Base-by-base conservation (phyloP, 2,797 vertebrate genomes). In the Cephalopachus bancanus region DNA sequence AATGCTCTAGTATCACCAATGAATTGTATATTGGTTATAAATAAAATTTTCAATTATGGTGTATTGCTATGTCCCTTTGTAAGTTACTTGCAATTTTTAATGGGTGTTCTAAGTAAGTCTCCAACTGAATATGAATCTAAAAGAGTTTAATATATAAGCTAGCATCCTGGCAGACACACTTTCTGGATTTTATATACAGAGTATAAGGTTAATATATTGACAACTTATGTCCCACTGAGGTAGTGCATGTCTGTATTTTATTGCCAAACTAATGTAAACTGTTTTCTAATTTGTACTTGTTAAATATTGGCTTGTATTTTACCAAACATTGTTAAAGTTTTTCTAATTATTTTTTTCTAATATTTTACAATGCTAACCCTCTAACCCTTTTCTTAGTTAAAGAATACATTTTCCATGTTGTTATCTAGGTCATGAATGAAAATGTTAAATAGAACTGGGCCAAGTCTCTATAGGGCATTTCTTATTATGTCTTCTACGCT, bases 371-470 rank as follows among this genome's bases (percentile, higher is more conserved):
- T 53, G 16, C 10, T 94, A 62, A 71, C 4, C 12, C 22, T 62
- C 12, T 26, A 44, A 44, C 44, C 24, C 22, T 67, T 75, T 37
- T 49, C 22, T 97, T 94, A 89, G 26, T 80, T 94, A 88, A 94
- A 90, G 37, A 83, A 12, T 81, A 11, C 19, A 57, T 86, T 93
- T 96, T 87, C 59, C 16, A 80, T 84, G 65, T 65, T 91, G 37
- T 60, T 93, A 89, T 94, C 79, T 94, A 92, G 83, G 83, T 97
- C 91, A 97, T 83, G 81, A 95, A 94, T 91, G 72, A 96, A 91
- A 96, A 88, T 92, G 60, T 91, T 97, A 94, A 85, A 74, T 26
- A 93, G n/a, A 96, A 95, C 71, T 94, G 72, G 81, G 76, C 78
- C 72, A 96, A 33, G 85, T 93, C 83, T 95, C 94, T 86, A 28